These are phyloP conservation scores for Lepus townsendii DNA, from an alignment of 2,797 vertebrate species.

Conservation along the genomic window DNA sequence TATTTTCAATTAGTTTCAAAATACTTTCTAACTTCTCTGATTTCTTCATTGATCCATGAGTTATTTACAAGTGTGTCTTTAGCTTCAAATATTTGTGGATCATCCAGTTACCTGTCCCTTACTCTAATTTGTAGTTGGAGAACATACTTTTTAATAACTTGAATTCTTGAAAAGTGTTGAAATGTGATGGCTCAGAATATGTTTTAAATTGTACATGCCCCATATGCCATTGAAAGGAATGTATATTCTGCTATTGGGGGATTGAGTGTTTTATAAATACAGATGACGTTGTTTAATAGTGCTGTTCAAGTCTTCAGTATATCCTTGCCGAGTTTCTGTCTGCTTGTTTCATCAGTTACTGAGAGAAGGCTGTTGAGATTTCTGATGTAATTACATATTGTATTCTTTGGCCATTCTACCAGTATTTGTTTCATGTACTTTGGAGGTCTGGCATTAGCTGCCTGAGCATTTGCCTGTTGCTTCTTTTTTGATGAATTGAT, in stretches of 20 bases:
- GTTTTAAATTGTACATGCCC: constrained; percentile 25
- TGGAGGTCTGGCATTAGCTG: constrained; percentile 9
- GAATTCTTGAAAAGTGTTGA: too few species aligned
- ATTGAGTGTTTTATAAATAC: constrained; percentile 23
- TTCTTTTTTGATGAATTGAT: not conserved
- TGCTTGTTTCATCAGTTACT: constrained; percentile 18
- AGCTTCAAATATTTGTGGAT: not conserved
- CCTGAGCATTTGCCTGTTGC: constrained; percentile 6
- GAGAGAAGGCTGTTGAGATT: not conserved
- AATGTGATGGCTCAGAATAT: not conserved
- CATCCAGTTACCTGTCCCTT: not conserved
- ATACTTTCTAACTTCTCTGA: not conserved
- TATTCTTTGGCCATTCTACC: not conserved
- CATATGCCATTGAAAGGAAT: not conserved
- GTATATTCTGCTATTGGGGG: not conserved
- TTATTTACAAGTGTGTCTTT: constrained; percentile 14
- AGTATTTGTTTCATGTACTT: constrained; percentile 17
- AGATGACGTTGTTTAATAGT: not conserved
- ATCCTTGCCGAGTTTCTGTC: constrained; percentile 20
- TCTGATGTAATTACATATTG: not conserved
- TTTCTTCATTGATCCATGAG: not conserved
- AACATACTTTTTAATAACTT: too few species aligned
- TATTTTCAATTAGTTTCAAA: constrained; percentile 33
- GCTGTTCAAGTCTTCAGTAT: not conserved
- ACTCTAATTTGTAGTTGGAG: too few species aligned